phyloP scores from a whole-genome alignment of 1,140 invertebrate genomes.

The Rhagoletis zephyria region DNA sequence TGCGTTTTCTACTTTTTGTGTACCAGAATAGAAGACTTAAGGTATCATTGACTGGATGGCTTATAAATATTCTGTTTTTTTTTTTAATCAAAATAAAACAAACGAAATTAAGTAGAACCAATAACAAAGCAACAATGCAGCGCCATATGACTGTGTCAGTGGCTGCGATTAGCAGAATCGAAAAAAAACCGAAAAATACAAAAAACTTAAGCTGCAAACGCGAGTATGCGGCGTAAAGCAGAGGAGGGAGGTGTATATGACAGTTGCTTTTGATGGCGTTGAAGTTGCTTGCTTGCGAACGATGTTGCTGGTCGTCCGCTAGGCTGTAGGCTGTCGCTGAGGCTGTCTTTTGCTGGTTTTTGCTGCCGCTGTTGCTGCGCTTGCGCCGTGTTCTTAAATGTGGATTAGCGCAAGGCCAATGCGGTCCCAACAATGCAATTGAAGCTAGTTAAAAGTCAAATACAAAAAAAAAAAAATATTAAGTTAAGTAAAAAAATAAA shows the following conservation, averaged over 20 bases:
- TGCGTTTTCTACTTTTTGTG: neutral
- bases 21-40: constrained; percentile 13
- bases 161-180: neutral
- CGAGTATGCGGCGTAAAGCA: neutral
- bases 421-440: neutral
- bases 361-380: neutral
- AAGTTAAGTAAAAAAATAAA: neutral
- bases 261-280: neutral
- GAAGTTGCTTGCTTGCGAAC: neutral
- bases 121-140: neutral
- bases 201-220: constrained; percentile 29
- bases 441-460: neutral
- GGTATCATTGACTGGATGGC: constrained; percentile 21
- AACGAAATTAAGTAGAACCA: neutral
- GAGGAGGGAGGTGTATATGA: too few relatives aligned
- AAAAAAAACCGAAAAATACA: neutral
- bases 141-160: neutral
- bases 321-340: neutral
- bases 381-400: constrained; percentile 14
- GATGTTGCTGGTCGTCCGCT: neutral
- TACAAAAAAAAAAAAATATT: neutral
- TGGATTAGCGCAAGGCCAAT: constrained; percentile 39
- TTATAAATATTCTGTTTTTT: neutral
- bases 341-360: neutral
- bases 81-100: neutral